Percentiles rank a stretch among this genome's conserved stretches.
These are phyloP conservation scores for Poeciliopsis prolifica DNA, from an alignment of 2,113 vertebrate species.

Conservation along the genomic window DNA sequence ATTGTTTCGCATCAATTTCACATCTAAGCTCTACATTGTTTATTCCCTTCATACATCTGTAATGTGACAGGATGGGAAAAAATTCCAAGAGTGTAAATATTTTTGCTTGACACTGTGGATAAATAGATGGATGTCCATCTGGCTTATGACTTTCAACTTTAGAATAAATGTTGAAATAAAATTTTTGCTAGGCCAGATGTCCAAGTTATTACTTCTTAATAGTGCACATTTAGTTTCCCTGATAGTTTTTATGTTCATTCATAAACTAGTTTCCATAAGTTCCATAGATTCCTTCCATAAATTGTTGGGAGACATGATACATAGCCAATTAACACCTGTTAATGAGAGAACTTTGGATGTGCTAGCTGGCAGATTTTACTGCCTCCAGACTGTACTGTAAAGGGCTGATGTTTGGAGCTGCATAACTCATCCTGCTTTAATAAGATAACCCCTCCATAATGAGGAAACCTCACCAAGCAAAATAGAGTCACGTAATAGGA, in stretches of 20 bases:
- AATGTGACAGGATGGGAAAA: not conserved
- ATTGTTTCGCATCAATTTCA: no score
- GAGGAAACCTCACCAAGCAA: conserved; percentile 24
- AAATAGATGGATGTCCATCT: not conserved
- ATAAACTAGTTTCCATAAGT: not conserved
- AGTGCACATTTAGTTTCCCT: not conserved
- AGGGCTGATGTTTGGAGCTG: conserved; percentile 1
- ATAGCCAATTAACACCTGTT: not conserved
- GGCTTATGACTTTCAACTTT: conserved; percentile 8
- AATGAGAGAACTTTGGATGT: not conserved
- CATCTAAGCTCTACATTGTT: no score
- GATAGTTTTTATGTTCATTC: not conserved
- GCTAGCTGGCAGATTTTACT: conserved; percentile 1
- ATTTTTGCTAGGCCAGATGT: not conserved
- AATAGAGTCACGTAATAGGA: conserved; percentile 32
- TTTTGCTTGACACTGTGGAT: not conserved
- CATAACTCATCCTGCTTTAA: conserved; percentile 20
- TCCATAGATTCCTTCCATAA: no score
- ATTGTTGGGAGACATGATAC: not conserved
- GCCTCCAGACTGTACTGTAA: not conserved
- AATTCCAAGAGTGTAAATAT: not conserved
- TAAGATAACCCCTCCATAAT: conserved; percentile 34
- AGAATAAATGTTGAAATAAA: conserved; percentile 1
- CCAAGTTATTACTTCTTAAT: not conserved
- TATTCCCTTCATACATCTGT: no score